Conservation (phyloP, 2,797 vertebrate species). For the Acanthurus tractus region DNA sequence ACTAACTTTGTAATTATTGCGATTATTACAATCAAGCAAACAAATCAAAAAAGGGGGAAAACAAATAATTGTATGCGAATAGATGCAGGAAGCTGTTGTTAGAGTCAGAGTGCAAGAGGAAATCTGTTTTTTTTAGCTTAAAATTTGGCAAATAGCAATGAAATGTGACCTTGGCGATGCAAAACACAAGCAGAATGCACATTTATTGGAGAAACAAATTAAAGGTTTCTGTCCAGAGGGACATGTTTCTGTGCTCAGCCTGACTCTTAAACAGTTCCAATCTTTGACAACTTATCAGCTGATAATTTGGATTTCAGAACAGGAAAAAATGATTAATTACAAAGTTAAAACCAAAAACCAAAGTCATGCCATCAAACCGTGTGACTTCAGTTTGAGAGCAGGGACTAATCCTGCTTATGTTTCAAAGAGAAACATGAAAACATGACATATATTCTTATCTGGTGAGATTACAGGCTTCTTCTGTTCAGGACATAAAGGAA, state of each 20-base stretch:
- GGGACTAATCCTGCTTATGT: slow-evolving; percentile 26
- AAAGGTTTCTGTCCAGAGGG: slow-evolving; percentile 49
- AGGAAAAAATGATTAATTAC: slow-evolving; percentile 31
- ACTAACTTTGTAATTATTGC: neutral
- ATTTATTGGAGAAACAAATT: slow-evolving; percentile 56
- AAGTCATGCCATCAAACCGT: slow-evolving; percentile 33
- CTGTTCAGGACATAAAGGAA: too few relatives aligned
- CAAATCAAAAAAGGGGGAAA: slow-evolving; percentile 7
- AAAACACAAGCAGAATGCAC: slow-evolving; percentile 47
- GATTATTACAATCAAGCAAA: slow-evolving; percentile 16
- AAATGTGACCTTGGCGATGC: slow-evolving; percentile 42
- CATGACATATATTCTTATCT: too few relatives aligned
- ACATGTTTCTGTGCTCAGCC: slow-evolving; percentile 15
- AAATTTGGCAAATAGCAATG: slow-evolving; percentile 15
- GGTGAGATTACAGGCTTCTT: too few relatives aligned
- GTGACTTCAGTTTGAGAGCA: slow-evolving; percentile 17
- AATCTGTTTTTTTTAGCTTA: slow-evolving; percentile 26
- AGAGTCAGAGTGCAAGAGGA: neutral
- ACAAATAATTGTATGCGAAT: slow-evolving; percentile 7
- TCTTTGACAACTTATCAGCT: slow-evolving; percentile 24
- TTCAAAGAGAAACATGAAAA: slow-evolving; percentile 1
- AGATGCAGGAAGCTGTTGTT: slow-evolving; percentile 6
- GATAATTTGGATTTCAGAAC: slow-evolving; percentile 29
- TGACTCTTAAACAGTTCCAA: slow-evolving; percentile 32
- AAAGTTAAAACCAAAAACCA: slow-evolving; percentile 2